These are phyloP conservation scores for Plagodis dolabraria DNA, from an alignment of 2,888 invertebrate genomes.

Conservation along the genomic window DNA sequence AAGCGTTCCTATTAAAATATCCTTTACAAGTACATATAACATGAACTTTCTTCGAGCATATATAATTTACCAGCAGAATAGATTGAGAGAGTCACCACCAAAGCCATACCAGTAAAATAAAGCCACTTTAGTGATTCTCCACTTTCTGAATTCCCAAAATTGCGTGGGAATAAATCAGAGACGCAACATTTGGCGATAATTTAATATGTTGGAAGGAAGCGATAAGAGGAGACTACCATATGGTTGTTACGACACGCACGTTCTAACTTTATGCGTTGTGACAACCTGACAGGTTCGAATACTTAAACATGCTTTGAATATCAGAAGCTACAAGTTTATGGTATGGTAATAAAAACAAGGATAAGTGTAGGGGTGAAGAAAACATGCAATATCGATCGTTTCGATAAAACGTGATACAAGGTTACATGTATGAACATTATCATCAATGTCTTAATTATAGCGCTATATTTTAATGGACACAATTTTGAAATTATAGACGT, in stretches of 20 bases:
- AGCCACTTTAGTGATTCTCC: not conserved
- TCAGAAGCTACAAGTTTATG: conserved; percentile 20
- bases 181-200: conserved; percentile 72
- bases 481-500: too few species aligned
- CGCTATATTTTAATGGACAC: too few species aligned
- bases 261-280: conserved; percentile 20
- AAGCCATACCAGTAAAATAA: too few species aligned
- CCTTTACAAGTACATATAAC: too few species aligned
- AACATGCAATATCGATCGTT: conserved; percentile 19
- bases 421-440: conserved; percentile 1
- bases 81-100: too few species aligned
- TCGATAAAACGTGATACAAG: conserved; percentile 13
- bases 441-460: not conserved
- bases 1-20: too few species aligned
- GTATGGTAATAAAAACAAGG: conserved; percentile 14
- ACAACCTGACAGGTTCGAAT: conserved; percentile 25
- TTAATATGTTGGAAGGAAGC: conserved; percentile 68
- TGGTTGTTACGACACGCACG: conserved; percentile 35
- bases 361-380: conserved; percentile 9
- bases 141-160: conserved; percentile 29
- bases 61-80: too few species aligned
- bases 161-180: conserved; percentile 57
- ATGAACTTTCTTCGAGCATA: too few species aligned
- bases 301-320: conserved; percentile 19
- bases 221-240: conserved; percentile 49